Conservation (phyloP, 2,113 vertebrate genomes). For the Columba janthina region DNA sequence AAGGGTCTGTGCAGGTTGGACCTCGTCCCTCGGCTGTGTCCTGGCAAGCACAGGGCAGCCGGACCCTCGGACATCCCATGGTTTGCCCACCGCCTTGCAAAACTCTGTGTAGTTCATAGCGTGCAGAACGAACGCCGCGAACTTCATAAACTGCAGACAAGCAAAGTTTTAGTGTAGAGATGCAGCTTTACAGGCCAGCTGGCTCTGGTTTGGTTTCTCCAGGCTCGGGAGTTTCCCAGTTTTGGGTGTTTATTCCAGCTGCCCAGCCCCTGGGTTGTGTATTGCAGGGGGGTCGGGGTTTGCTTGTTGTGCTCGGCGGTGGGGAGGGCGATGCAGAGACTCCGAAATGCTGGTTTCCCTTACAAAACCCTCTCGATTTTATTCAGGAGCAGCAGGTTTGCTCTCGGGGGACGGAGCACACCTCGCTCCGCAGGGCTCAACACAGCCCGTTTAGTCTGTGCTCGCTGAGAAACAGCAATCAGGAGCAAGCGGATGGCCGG, state of each 20-base stretch:
- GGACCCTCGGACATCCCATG: not conserved
- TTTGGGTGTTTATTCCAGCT: not conserved
- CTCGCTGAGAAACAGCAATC: not conserved
- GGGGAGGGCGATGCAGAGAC: not conserved
- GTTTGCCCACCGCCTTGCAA: not conserved
- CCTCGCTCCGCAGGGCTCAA: not conserved
- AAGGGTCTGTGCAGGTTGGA: not conserved
- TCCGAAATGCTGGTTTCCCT: not conserved
- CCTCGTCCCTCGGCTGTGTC: not conserved
- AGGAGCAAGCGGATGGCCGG: not conserved
- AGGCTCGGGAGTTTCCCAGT: not conserved
- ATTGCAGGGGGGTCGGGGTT: not conserved
- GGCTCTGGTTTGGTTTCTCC: not conserved
- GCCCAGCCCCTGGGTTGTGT: not conserved
- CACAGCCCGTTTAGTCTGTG: accelerated
- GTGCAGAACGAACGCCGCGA: accelerated
- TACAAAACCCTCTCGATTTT: not conserved
- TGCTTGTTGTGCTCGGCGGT: accelerated
- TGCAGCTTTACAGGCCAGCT: not conserved
- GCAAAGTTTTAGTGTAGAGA: not conserved
- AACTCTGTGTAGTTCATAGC: accelerated
- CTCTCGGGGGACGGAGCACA: not conserved
- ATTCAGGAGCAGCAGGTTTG: not conserved
- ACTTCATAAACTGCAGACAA: not conserved
- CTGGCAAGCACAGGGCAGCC: accelerated